Conservation (phyloP, 2,888 invertebrate species). For the Seladonia tumulorum region DNA sequence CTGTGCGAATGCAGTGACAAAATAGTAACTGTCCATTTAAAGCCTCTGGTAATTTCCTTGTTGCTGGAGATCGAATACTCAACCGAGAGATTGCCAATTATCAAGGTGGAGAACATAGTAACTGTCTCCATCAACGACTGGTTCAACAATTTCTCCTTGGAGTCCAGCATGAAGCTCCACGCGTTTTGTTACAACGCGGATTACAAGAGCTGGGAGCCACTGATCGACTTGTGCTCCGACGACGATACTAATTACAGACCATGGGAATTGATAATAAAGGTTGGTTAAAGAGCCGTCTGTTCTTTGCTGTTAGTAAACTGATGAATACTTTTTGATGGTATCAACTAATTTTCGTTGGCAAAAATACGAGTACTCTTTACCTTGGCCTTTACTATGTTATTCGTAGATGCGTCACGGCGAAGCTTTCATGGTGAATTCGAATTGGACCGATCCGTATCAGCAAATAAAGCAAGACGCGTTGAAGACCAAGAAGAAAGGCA, state of each 20-base stretch:
- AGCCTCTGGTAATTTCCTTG: constrained; percentile 74
- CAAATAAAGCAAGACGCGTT: constrained; percentile 74
- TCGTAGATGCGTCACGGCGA: constrained; percentile 85
- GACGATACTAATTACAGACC: constrained; percentile 88
- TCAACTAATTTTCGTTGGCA: not conserved
- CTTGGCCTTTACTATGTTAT: not conserved
- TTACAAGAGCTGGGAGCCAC: constrained; percentile 92
- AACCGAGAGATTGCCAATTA: constrained; percentile 77
- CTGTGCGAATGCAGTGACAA: constrained; percentile 58
- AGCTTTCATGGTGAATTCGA: constrained; percentile 85
- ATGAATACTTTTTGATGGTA: not conserved
- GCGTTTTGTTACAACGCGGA: constrained; percentile 89
- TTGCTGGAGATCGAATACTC: constrained; percentile 79
- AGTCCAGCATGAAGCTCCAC: constrained; percentile 83
- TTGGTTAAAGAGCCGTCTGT: constrained; percentile 70
- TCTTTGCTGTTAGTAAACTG: not conserved
- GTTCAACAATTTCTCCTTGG: constrained; percentile 76
- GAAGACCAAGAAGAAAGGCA: constrained; percentile 85
- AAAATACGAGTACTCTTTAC: not conserved
- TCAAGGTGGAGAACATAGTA: constrained; percentile 76
- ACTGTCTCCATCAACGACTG: constrained; percentile 74
- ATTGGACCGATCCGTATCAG: constrained; percentile 75
- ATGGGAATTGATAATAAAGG: constrained; percentile 89
- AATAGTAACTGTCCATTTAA: constrained; percentile 75
- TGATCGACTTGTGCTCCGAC: constrained; percentile 90